phyloP scores from a whole-genome alignment of 2,888 invertebrate species.

The Brachynemurus nebulosus region DNA sequence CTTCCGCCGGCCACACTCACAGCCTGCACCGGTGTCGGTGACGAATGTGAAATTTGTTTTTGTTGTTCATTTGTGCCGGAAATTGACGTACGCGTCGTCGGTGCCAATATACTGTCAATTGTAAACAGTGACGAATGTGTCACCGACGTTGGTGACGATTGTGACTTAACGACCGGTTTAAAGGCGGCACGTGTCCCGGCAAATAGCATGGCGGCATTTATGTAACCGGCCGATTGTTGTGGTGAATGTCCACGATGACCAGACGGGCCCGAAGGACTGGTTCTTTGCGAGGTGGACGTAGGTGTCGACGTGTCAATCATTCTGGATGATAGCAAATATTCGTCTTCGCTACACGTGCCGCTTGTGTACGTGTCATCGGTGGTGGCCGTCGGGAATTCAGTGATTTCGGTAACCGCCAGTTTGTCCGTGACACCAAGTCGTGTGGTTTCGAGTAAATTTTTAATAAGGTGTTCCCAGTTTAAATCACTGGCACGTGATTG shows the following conservation, averaged over 20 bases:
- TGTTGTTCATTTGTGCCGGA: background rate
- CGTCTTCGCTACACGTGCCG: conserved; percentile 4
- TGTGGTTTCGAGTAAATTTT: no score
- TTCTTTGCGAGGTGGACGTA: background rate
- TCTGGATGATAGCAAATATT: conserved; percentile 1
- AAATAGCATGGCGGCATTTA: conserved; percentile 1
- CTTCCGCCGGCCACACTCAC: conserved; percentile 29
- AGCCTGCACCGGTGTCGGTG: conserved; percentile 27
- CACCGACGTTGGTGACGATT: background rate
- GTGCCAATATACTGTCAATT: conserved; percentile 71
- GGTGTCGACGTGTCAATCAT: background rate
- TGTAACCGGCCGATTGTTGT: background rate
- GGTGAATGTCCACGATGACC: background rate
- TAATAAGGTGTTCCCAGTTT: no score
- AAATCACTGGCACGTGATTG: no score
- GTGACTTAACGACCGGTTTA: background rate
- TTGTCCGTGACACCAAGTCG: no score
- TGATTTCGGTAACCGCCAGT: background rate
- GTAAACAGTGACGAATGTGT: conserved; percentile 52
- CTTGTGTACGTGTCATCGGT: conserved; percentile 2
- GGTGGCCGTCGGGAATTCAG: background rate
- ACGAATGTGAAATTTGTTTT: background rate
- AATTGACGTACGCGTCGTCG: background rate
- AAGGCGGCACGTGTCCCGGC: background rate
- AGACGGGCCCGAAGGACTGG: background rate